phyloP scores from a whole-genome alignment of 2,797 vertebrate genomes.

The Sarcoramphus papa region DNA sequence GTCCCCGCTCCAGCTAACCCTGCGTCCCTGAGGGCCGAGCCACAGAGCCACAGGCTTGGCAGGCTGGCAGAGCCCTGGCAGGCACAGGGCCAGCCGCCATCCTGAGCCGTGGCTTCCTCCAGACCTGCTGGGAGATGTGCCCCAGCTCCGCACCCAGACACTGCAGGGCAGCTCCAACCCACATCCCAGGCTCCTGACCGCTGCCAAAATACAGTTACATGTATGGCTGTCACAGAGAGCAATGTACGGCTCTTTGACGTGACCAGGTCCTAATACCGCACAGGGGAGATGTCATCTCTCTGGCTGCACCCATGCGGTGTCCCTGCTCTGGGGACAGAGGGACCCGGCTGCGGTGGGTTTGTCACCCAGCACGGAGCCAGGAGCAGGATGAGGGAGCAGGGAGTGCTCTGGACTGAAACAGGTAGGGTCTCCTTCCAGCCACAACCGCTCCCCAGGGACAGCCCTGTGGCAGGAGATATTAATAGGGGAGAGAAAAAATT shows the following conservation, averaged over 20 bases:
- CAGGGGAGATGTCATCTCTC: fast-evolving
- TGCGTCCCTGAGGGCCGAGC: fast-evolving
- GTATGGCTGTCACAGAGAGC: neutral
- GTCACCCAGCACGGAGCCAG: neutral
- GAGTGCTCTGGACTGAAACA: neutral
- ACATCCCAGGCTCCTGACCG: neutral
- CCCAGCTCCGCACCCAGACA: neutral
- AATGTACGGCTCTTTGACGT: fast-evolving
- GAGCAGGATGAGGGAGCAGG: neutral
- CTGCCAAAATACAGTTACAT: neutral
- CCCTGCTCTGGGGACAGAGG: neutral
- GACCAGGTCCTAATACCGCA: neutral
- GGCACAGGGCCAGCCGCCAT: neutral
- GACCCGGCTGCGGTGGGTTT: neutral
- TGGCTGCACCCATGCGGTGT: neutral
- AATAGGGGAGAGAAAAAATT: conserved; percentile 3
- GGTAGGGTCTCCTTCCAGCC: neutral
- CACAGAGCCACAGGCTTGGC: neutral
- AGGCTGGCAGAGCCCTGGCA: neutral
- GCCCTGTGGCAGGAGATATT: neutral
- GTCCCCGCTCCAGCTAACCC: neutral
- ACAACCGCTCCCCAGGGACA: neutral
- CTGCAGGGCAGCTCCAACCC: neutral
- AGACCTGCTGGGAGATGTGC: neutral
- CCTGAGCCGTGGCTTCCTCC: neutral